phyloP scores from a whole-genome alignment of 2,888 invertebrate genomes.

The Ectemnius continuus region DNA sequence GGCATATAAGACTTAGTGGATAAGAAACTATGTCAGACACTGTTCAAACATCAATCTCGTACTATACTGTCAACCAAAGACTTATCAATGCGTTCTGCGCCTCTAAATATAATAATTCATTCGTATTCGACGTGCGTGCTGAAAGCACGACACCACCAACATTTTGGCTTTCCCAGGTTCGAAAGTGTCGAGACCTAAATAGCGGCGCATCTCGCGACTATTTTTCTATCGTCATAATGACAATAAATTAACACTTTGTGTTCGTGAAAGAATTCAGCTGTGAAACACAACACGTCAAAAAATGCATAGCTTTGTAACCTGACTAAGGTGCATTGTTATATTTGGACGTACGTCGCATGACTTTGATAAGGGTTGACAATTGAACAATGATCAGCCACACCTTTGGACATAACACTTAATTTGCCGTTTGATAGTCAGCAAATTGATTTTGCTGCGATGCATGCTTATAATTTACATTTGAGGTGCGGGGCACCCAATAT shows the following conservation, averaged over 20 bases:
- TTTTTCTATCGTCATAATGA: conserved; percentile 9
- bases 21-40: conserved; percentile 12
- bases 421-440: conserved; percentile 28
- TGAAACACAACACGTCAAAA: background rate
- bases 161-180: too few species aligned
- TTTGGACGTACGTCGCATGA: conserved; percentile 31
- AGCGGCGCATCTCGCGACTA: background rate
- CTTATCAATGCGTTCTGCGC: conserved; percentile 30
- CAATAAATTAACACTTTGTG: conserved; percentile 23
- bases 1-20: conserved; percentile 25
- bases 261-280: background rate
- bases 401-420: conserved; percentile 36
- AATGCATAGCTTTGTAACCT: background rate
- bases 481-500: conserved; percentile 51
- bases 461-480: conserved; percentile 24
- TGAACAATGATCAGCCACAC: conserved; percentile 8
- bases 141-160: background rate
- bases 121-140: conserved; percentile 2
- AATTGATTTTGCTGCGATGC: conserved; percentile 54
- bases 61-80: conserved; percentile 22
- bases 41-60: conserved; percentile 13
- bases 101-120: conserved; percentile 43
- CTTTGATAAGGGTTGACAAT: conserved; percentile 19
- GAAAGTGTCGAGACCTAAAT: too few species aligned
- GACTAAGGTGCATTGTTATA: conserved; percentile 26